These are phyloP conservation scores for Acanthosepion pharaonis DNA, from an alignment of 2,888 invertebrate species.

Conservation along the genomic window DNA sequence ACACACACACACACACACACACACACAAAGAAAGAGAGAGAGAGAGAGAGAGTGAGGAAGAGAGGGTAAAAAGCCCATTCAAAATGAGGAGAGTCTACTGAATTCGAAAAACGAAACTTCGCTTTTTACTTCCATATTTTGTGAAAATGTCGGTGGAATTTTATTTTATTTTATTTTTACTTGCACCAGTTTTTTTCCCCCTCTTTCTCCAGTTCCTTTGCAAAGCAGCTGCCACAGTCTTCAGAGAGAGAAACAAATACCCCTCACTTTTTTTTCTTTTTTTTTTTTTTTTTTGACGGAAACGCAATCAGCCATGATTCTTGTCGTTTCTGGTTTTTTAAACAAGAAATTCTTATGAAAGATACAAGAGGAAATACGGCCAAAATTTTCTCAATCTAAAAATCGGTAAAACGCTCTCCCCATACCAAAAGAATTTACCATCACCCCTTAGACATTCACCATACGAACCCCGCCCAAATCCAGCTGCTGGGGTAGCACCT, in stretches of 20 bases:
- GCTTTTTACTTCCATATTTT: too few species aligned
- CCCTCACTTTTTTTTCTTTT: background rate
- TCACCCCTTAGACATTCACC: background rate
- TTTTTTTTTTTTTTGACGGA: background rate
- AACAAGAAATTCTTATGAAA: background rate
- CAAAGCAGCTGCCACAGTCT: background rate
- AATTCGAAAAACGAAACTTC: too few species aligned
- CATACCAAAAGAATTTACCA: background rate
- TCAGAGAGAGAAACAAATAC: background rate
- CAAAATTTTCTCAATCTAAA: background rate
- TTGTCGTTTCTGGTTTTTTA: background rate
- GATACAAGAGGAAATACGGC: background rate
- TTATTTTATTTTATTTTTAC: too few species aligned
- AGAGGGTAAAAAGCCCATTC: too few species aligned
- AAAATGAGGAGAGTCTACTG: too few species aligned
- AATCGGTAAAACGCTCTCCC: background rate
- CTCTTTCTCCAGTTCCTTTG: too few species aligned
- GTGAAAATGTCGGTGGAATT: too few species aligned
- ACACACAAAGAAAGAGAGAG: too few species aligned
- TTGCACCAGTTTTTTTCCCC: too few species aligned
- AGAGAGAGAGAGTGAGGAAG: too few species aligned
- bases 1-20: too few species aligned
- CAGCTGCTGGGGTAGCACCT: background rate
- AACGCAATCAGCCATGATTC: conserved; percentile 7
- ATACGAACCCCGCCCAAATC: background rate